Conservation (phyloP, 2,888 invertebrate genomes). For the Brachylomia viminalis region DNA sequence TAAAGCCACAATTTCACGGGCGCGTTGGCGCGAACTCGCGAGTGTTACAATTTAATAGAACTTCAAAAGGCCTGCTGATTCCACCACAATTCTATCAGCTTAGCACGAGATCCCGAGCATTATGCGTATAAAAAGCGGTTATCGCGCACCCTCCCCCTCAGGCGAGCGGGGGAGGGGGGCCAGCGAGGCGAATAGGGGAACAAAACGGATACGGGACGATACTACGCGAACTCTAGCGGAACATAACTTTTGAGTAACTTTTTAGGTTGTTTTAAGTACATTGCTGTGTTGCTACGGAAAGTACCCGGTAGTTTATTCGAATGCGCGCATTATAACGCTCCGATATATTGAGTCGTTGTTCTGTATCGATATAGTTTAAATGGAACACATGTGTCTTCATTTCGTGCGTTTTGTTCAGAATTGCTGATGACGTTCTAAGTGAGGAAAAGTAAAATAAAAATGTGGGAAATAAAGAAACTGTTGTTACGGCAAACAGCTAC, state of each 20-base stretch:
- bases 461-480: slow-evolving; percentile 39
- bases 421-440: slow-evolving; percentile 65
- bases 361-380: slow-evolving; percentile 52
- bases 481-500: slow-evolving; percentile 49
- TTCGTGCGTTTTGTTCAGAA: slow-evolving; percentile 68
- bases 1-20: slow-evolving; percentile 89
- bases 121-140: slow-evolving; percentile 90
- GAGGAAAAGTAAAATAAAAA: slow-evolving; percentile 60
- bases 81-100: slow-evolving; percentile 90
- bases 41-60: slow-evolving; percentile 90
- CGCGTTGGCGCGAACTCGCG: slow-evolving; percentile 88
- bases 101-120: slow-evolving; percentile 88
- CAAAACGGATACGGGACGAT: slow-evolving; percentile 70
- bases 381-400: slow-evolving; percentile 74
- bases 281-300: slow-evolving; percentile 76
- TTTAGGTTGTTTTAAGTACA: slow-evolving; percentile 82
- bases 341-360: slow-evolving; percentile 54
- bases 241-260: slow-evolving; percentile 77
- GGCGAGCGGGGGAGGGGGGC: slow-evolving; percentile 34
- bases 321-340: slow-evolving; percentile 68
- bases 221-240: slow-evolving; percentile 72
- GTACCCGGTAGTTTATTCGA: slow-evolving; percentile 65
- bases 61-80: slow-evolving; percentile 90
- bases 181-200: slow-evolving; percentile 64
- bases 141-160: slow-evolving; percentile 78